A percentile compares a stretch with the other conserved stretches of the same genome.
Evolutionary conservation across 2,888 invertebrate species (phyloP).

Genomic region (Junonia oenone): DNA sequence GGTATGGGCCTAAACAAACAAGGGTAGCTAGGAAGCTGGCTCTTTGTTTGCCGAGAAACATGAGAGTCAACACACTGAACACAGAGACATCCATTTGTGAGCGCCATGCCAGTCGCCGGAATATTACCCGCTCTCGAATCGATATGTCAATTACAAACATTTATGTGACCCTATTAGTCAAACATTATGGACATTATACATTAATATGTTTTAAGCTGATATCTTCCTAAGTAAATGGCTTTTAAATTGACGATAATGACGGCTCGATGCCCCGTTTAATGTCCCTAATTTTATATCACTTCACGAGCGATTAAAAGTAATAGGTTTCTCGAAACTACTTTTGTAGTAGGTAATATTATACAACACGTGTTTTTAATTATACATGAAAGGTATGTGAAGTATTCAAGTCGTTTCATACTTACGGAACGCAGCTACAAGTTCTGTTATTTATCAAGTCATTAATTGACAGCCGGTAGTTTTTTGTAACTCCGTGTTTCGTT

Average conservation of each 20-base stretch:
- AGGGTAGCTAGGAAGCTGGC: conserved; percentile 77
- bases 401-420: background rate
- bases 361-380: background rate
- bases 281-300: background rate
- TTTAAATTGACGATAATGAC: conserved; percentile 2
- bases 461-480: background rate
- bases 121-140: conserved; percentile 20
- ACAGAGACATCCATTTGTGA: conserved; percentile 29
- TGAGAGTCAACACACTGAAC: conserved; percentile 66
- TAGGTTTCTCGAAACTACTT: background rate
- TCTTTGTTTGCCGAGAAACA: conserved; percentile 75
- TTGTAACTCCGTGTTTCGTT: conserved; percentile 14
- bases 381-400: background rate
- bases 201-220: conserved; percentile 4
- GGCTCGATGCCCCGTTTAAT: background rate
- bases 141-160: conserved; percentile 23
- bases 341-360: background rate
- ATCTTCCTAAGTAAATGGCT: background rate
- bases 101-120: conserved; percentile 18
- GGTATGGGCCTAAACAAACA: conserved; percentile 76
- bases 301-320: background rate
- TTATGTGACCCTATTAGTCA: conserved; percentile 7
- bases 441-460: background rate
- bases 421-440: background rate
- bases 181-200: conserved; percentile 6